Base-by-base conservation (phyloP, 2,113 vertebrate species). In the Vireo altiloquus region DNA sequence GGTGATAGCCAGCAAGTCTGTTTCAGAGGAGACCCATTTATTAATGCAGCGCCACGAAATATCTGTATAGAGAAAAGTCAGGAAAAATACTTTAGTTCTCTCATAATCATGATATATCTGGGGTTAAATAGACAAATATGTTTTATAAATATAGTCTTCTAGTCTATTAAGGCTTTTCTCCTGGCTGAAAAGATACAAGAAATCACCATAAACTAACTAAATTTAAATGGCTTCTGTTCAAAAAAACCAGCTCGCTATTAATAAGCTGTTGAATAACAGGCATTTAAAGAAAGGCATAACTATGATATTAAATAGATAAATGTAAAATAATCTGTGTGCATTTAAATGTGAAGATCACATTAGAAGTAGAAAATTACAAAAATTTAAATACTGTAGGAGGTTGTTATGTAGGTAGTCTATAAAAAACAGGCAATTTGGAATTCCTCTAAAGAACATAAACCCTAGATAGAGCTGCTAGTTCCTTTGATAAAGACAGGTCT, bases 371-470 rank as follows among this genome's bases (percentile, higher is more conserved):
- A 98, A 97, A 95, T 97, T 96, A 97, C 97, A 96, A 95, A 94
- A 96, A 93, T 72, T 87, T 94, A 95, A 97, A 97, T 96, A 96
- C 96, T 97, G 95, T 97, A 96, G 96, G 95, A 95, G 95, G 95
- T 96, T 85, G 40, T 97, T 97, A 97, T 97, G 90, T 95, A 97
- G 96, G 86, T 97, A 97, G 96, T 95, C 90, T 97, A 96, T 97
- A 96, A 95, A 96, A 96, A 87, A 78, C 95, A 96, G 89, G 95
- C 93, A 97, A 97, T 97, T 97, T 98, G 96, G 96, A 97, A 97
- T 96, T 97, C 47, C 52, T 96, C 89, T 95, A 95, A 98, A 97
- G 97, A 97, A 96, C 97, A 96, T 97, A 97, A 97, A 97, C 83
- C 90, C 94, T 92, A 95, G 92, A 90, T 93, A 97, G 91, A 97